Conservation (phyloP, 2,888 invertebrate species). For the Noctua pronuba region DNA sequence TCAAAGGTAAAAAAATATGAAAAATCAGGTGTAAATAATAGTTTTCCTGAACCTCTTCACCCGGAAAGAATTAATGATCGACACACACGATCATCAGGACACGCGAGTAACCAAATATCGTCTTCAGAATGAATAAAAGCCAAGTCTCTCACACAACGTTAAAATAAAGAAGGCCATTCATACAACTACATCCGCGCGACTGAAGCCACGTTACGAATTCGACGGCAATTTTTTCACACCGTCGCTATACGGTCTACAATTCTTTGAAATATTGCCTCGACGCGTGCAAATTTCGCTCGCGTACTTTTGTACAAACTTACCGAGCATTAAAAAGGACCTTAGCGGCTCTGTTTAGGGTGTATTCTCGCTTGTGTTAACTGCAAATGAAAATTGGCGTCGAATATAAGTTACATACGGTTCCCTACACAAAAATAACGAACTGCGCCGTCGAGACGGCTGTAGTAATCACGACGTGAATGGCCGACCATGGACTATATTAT, state of each 20-base stretch:
- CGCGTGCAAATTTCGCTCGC: slow-evolving; percentile 72
- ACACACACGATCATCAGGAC: slow-evolving; percentile 25
- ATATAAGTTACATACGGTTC: slow-evolving; percentile 86
- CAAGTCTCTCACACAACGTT: slow-evolving; percentile 56
- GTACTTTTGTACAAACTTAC: slow-evolving; percentile 54
- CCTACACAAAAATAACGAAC: slow-evolving; percentile 90
- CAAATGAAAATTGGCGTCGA: slow-evolving; percentile 72
- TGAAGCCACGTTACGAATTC: slow-evolving; percentile 61
- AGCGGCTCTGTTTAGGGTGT: slow-evolving; percentile 62
- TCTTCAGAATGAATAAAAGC: slow-evolving; percentile 64
- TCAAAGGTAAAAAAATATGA: not conserved
- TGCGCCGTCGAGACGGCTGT: slow-evolving; percentile 79
- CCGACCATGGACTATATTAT: slow-evolving; percentile 83
- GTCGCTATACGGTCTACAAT: slow-evolving; percentile 73
- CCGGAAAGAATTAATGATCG: slow-evolving; percentile 14
- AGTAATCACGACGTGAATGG: slow-evolving; percentile 86
- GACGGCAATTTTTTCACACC: slow-evolving; percentile 71
- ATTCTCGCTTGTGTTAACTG: slow-evolving; percentile 61
- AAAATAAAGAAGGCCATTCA: slow-evolving; percentile 67
- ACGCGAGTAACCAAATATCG: slow-evolving; percentile 59
- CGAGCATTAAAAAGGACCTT: slow-evolving; percentile 59
- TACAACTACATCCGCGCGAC: slow-evolving; percentile 63
- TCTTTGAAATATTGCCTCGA: slow-evolving; percentile 75
- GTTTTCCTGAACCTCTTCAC: not conserved
- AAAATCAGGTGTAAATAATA: not conserved